phyloP scores from a whole-genome alignment of 2,113 vertebrate species.

The Oryzias javanicus region DNA sequence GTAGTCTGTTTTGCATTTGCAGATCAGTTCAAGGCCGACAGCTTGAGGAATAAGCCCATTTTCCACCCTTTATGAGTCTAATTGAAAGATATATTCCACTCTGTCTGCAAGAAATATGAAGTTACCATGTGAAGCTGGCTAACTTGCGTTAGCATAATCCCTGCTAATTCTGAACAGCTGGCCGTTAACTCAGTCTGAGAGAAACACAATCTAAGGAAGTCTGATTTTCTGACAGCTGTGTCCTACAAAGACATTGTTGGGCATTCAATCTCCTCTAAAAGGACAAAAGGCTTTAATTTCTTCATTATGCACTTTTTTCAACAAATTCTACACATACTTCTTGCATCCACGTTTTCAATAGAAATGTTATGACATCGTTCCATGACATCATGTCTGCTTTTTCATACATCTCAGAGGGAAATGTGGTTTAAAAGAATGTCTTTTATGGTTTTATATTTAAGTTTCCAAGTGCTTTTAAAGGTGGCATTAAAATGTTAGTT shows the following conservation, averaged over 20 bases:
- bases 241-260: too few relatives aligned
- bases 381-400: conserved; percentile 57
- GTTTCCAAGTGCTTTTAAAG: conserved; percentile 46
- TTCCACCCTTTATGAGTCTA: neutral
- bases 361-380: conserved; percentile 25
- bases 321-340: conserved; percentile 16
- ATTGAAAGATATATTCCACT: neutral
- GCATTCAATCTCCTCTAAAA: neutral
- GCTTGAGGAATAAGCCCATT: conserved; percentile 1
- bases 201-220: neutral
- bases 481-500: conserved; percentile 21
- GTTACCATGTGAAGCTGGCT: neutral
- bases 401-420: conserved; percentile 38
- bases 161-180: neutral
- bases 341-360: conserved; percentile 28
- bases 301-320: conserved; percentile 4
- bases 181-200: neutral
- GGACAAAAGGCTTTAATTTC: neutral
- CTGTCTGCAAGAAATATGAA: neutral
- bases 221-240: too few relatives aligned
- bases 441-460: conserved; percentile 55
- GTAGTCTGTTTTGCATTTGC: neutral
- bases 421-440: conserved; percentile 49
- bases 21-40: neutral
- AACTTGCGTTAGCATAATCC: neutral